Evolutionary conservation across 2,888 invertebrate genomes (phyloP).

Genomic region (Acrobeloides nanus): DNA sequence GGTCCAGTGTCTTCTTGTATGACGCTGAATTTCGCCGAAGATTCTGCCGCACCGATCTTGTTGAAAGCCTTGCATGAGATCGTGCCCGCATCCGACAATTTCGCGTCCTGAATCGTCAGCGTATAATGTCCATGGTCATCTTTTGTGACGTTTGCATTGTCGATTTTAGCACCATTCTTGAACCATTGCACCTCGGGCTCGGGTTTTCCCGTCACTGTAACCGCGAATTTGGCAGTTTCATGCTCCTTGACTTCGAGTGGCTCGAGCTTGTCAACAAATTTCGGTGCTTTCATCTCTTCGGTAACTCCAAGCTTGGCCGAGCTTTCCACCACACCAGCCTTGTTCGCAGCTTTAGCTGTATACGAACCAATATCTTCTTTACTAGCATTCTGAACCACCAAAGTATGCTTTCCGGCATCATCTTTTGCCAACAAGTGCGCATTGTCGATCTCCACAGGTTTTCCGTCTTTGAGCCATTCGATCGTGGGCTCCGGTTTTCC

Average conservation of each 20-base stretch:
- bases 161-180: too few species aligned
- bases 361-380: constrained; percentile 91
- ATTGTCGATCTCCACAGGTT: constrained; percentile 58
- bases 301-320: constrained; percentile 33
- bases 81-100: constrained; percentile 38
- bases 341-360: constrained; percentile 85
- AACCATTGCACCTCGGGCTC: constrained; percentile 38
- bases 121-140: constrained; percentile 36
- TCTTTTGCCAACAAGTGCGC: constrained; percentile 29
- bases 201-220: constrained; percentile 30
- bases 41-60: constrained; percentile 72
- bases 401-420: constrained; percentile 66
- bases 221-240: constrained; percentile 20
- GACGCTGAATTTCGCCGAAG: constrained; percentile 62
- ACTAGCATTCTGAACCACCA: constrained; percentile 88
- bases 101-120: constrained; percentile 34
- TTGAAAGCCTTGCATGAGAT: constrained; percentile 72
- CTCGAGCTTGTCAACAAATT: constrained; percentile 24
- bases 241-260: constrained; percentile 23
- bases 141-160: too few species aligned
- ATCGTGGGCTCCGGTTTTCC: constrained; percentile 71
- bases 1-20: constrained; percentile 61
- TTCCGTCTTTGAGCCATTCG: constrained; percentile 76
- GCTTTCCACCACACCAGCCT: constrained; percentile 63
- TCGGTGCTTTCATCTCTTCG: constrained; percentile 39